Evolutionary conservation across 2,113 vertebrate species (phyloP).

Genomic region (Sorex fumeus): DNA sequence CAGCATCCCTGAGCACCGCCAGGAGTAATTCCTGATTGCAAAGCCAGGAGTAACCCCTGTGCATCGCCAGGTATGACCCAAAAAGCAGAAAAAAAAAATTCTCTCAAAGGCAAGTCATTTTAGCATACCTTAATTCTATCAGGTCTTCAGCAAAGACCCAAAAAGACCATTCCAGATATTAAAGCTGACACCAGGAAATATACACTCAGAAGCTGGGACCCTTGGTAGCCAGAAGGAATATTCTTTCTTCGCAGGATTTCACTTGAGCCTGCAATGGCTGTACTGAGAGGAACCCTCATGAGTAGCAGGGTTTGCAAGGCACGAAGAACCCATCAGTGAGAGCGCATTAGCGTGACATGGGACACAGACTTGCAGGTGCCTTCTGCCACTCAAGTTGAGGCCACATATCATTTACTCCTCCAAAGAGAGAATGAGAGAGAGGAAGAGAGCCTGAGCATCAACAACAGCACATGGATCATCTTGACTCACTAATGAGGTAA

Average conservation of each 20-base stretch:
- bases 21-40: too few relatives aligned
- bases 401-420: constrained; percentile 78
- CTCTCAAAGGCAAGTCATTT: constrained; percentile 24
- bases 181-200: background rate
- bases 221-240: constrained; percentile 22
- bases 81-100: too few relatives aligned
- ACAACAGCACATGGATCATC: constrained; percentile 85
- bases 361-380: constrained; percentile 78
- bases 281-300: background rate
- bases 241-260: background rate
- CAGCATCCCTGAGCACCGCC: too few relatives aligned
- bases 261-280: background rate
- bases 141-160: constrained; percentile 41
- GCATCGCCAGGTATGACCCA: too few relatives aligned
- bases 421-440: constrained; percentile 77
- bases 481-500: constrained; percentile 87
- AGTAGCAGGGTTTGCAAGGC: constrained; percentile 3
- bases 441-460: constrained; percentile 84
- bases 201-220: constrained; percentile 20
- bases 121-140: constrained; percentile 34
- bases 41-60: too few relatives aligned
- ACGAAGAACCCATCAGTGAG: background rate
- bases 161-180: constrained; percentile 11
- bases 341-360: constrained; percentile 11
- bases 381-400: constrained; percentile 68